Base-by-base conservation (phyloP, 2,888 invertebrate species). In the Drosophila anceps region DNA sequence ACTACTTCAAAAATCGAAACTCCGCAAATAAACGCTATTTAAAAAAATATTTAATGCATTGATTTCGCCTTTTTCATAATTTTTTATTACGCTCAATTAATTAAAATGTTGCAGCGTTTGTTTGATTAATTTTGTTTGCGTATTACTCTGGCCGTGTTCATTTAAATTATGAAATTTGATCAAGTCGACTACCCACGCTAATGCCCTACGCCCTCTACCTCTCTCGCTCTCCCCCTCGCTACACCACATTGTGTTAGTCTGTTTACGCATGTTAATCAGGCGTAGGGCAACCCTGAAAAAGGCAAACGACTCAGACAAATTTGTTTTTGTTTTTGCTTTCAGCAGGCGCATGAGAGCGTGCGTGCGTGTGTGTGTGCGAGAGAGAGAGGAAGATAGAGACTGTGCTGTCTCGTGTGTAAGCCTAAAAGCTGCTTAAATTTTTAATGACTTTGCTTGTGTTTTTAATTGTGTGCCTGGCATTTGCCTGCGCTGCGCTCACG, bases 341-440 rank as follows among this genome's bases (percentile, higher is more conserved):
- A 12, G 13, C 24, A 24, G 8, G 15, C 8, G n/a, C n/a, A n/a
- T n/a, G n/a, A n/a, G n/a, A n/a, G 44, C 0, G 41, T 18, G 5
- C 10, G 31, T 64, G 35, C 63, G 67, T 69, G 66, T 69, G 67
- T 67, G 55, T 53, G 44, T 50, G 51, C 27, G 61, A 57, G 62
- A 63, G 54, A 1, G 35, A 8, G 35, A 43, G 57, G 44, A 48
- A 67, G 69, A 62, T 4, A 24, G 48, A 44, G 59, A 39, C 10
- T 62, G 57, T 50, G 67, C 24, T 67, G 54, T 69, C 57, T 68
- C 55, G 64, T 76, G 69, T 79, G 79, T 88, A 86, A 86, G 90
- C 89, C 89, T 73, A 90, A 86, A 90, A 86, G 86, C 86, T 86
- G 90, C 86, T 86, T 86, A 90, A 71, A 90, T 86, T 90, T 86